Evolutionary conservation across 2,113 vertebrate genomes (phyloP).

Genomic region (Brevimyrus niger): DNA sequence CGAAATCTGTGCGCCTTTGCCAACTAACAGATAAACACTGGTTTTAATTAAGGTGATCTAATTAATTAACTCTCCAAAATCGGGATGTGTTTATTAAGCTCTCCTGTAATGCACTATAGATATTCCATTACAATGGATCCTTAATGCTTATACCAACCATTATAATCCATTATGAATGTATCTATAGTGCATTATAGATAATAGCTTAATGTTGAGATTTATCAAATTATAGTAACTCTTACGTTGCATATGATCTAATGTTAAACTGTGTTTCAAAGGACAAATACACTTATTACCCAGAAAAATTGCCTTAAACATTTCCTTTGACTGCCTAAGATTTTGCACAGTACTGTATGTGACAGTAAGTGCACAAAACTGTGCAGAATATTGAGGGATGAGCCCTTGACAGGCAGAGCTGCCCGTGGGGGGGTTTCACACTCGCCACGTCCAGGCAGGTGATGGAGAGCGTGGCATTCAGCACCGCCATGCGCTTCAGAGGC

Average conservation of each 20-base stretch:
- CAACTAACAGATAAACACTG: neutral
- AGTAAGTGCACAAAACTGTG: neutral
- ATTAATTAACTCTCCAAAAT: neutral
- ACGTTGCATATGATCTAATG: neutral
- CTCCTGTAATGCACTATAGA: neutral
- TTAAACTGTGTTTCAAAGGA: too few relatives aligned
- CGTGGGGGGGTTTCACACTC: neutral
- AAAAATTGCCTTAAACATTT: neutral
- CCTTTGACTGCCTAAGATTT: too few relatives aligned
- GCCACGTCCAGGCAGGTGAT: neutral
- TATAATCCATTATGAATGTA: neutral
- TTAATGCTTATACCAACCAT: neutral
- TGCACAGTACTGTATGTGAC: neutral
- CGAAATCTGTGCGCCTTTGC: neutral
- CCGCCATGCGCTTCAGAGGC: neutral
- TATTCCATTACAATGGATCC: neutral
- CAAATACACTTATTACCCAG: too few relatives aligned
- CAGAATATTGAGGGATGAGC: neutral
- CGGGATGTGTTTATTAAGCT: neutral
- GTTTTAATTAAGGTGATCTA: neutral
- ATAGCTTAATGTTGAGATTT: neutral
- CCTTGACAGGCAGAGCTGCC: neutral
- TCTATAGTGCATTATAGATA: neutral
- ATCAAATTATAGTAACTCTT: neutral
- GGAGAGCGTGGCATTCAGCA: neutral